Percentiles rank a stretch among this genome's conserved stretches.
These are phyloP conservation scores for Melinopterus prodromus DNA, from an alignment of 2,888 invertebrate species.

Conservation along the genomic window DNA sequence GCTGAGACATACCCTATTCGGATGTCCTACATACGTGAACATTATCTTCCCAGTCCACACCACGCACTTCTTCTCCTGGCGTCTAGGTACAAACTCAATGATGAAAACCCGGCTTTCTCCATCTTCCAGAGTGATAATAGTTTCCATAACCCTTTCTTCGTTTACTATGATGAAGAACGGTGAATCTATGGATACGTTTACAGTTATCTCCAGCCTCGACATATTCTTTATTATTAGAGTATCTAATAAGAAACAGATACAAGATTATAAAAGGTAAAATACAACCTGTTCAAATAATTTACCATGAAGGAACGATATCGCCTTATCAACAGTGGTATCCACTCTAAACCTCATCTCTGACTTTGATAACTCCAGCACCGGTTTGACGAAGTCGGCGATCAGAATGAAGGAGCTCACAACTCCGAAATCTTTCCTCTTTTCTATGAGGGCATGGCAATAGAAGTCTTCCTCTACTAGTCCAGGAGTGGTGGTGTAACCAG, in stretches of 20 bases:
- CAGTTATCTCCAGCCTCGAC: conserved; percentile 63
- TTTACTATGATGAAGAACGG: conserved; percentile 60
- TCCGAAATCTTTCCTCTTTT: conserved; percentile 65
- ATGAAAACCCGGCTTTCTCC: conserved; percentile 41
- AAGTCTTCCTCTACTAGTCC: conserved; percentile 64
- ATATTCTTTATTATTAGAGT: conserved; percentile 65
- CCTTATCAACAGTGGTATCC: conserved; percentile 57
- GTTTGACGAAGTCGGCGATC: conserved; percentile 67
- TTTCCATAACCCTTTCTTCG: conserved; percentile 32
- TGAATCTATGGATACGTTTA: conserved; percentile 61
- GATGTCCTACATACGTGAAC: conserved; percentile 58
- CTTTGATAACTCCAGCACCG: conserved; percentile 64
- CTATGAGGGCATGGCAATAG: conserved; percentile 66
- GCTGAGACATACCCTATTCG: conserved; percentile 54
- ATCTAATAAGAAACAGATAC: conserved; percentile 57
- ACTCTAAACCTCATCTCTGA: conserved; percentile 62
- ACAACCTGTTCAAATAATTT: background rate
- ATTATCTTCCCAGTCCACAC: conserved; percentile 48
- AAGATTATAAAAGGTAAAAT: background rate
- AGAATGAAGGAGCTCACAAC: conserved; percentile 63
- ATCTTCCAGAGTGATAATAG: conserved; percentile 44
- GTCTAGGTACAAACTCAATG: conserved; percentile 49
- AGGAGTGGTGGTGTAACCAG: conserved; percentile 59
- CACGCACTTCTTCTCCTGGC: conserved; percentile 46
- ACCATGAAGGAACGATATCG: conserved; percentile 38